Evolutionary conservation across 2,888 invertebrate genomes (phyloP).

Genomic region (Nycteola revayana): DNA sequence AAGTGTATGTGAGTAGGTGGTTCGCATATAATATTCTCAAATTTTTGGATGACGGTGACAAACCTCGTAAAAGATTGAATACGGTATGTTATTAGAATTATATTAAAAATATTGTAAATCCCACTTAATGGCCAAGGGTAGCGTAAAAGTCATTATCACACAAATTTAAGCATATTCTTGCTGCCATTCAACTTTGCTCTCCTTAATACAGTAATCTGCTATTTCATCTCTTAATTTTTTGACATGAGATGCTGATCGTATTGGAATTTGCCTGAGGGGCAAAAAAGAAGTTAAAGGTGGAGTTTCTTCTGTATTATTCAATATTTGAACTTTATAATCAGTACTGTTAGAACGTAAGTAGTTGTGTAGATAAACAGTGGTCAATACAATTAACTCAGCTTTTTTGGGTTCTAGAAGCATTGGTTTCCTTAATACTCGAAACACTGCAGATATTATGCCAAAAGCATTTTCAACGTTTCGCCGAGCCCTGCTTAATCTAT

Average conservation of each 20-base stretch:
- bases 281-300: slow-evolving; percentile 6
- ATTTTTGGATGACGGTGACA: too few species aligned
- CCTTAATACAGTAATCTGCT: slow-evolving; percentile 3
- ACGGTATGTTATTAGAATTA: too few species aligned
- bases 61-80: too few species aligned
- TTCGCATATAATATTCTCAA: too few species aligned
- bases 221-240: slow-evolving; percentile 3
- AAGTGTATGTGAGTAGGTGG: too few species aligned
- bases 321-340: too few species aligned
- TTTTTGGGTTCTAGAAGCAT: slow-evolving; percentile 15
- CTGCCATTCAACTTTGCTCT: slow-evolving; percentile 2
- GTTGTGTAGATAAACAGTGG: slow-evolving; percentile 15
- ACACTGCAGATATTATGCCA: slow-evolving; percentile 2
- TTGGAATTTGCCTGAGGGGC: slow-evolving; percentile 3
- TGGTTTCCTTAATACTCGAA: slow-evolving; percentile 19
- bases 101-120: not conserved
- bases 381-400: slow-evolving; percentile 15
- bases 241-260: slow-evolving; percentile 2
- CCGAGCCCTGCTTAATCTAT: slow-evolving; percentile 3
- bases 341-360: slow-evolving; percentile 4
- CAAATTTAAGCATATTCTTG: slow-evolving; percentile 3
- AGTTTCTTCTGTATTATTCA: slow-evolving; percentile 2
- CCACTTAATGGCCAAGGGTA: slow-evolving; percentile 3
- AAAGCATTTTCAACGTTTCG: slow-evolving; percentile 7
- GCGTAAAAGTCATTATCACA: slow-evolving; percentile 4